Percentiles rank a stretch among this genome's conserved stretches.
Evolutionary conservation across 2,113 vertebrate genomes (phyloP).

Genomic region (Dolichallabes microphthalmus): DNA sequence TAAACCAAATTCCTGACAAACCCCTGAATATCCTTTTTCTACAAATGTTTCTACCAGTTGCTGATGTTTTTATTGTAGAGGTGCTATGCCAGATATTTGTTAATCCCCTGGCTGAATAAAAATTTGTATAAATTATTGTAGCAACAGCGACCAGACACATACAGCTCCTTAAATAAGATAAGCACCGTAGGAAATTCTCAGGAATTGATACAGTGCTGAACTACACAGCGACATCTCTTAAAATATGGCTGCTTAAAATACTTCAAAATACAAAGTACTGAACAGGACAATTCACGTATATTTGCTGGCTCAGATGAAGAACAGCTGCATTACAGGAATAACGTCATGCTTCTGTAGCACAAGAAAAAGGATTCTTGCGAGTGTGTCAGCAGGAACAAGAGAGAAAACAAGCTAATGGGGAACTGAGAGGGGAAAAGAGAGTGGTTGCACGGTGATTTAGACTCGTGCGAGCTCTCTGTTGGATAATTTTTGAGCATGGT

Average conservation of each 20-base stretch:
- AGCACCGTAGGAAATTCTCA: not conserved
- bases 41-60: not conserved
- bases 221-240: not conserved
- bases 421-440: conserved; percentile 43
- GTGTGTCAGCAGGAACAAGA: conserved; percentile 31
- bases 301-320: conserved; percentile 16
- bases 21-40: not conserved
- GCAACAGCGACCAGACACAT: not conserved
- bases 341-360: conserved; percentile 17
- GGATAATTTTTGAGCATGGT: not conserved
- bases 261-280: not conserved
- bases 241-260: not conserved
- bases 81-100: not conserved
- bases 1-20: not conserved
- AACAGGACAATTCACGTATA: not conserved
- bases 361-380: conserved; percentile 10
- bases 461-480: not conserved
- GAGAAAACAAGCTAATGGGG: not conserved
- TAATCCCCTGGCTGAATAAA: not conserved
- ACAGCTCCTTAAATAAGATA: not conserved
- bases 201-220: not conserved
- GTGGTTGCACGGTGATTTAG: not conserved
- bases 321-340: conserved; percentile 39
- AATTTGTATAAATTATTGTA: not conserved
- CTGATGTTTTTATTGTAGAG: not conserved